Conservation (phyloP, 2,888 invertebrate genomes). For the Latrodectus elegans region DNA sequence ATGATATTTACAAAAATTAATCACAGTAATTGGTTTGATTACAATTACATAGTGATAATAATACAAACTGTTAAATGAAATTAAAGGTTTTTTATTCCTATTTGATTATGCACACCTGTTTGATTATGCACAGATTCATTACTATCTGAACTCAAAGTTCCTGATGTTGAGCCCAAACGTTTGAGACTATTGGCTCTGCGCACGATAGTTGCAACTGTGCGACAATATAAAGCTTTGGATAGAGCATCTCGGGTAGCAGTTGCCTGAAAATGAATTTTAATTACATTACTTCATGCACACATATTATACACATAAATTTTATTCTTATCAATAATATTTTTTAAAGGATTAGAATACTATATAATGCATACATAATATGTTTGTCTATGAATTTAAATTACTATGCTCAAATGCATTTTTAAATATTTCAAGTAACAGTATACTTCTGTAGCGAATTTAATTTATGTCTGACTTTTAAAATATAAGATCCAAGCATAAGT, state of each 20-base stretch:
- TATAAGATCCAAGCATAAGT: too few species aligned
- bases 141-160: conserved; percentile 91
- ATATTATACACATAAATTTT: too few species aligned
- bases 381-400: too few species aligned
- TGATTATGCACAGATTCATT: conserved; percentile 93
- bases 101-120: conserved; percentile 47
- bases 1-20: neutral
- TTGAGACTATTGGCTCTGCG: conserved; percentile 93
- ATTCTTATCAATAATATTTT: too few species aligned
- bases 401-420: too few species aligned
- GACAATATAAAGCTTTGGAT: conserved; percentile 93
- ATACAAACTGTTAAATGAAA: neutral
- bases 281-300: too few species aligned
- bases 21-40: neutral
- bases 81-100: neutral
- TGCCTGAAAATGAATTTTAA: conserved; percentile 78
- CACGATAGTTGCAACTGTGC: conserved; percentile 94
- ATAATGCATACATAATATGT: too few species aligned
- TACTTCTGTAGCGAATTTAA: too few species aligned
- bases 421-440: too few species aligned
- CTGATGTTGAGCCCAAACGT: conserved; percentile 84
- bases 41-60: neutral
- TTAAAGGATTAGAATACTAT: too few species aligned
- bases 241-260: conserved; percentile 91
- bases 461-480: too few species aligned